Percentiles rank a stretch among this genome's conserved stretches.
Conservation (phyloP, 2,888 invertebrate genomes). For the Spilarctia lutea region DNA sequence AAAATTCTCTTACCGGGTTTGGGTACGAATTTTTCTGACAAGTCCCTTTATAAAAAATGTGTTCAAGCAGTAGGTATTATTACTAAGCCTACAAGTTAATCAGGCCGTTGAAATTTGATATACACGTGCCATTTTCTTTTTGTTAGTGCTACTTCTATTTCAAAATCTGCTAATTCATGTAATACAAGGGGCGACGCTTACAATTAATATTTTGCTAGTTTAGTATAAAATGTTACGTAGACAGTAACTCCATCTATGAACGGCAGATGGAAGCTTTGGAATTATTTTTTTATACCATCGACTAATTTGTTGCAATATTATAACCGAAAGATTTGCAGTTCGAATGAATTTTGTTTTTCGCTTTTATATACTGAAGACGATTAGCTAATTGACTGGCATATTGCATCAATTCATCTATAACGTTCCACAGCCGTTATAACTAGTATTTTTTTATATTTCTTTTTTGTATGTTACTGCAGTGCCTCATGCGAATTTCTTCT, state of each 20-base stretch:
- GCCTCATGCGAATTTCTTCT: no score
- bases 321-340: background rate
- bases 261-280: background rate
- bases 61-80: background rate
- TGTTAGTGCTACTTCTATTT: background rate
- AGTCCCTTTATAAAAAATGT: background rate
- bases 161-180: background rate
- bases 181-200: background rate
- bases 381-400: no score
- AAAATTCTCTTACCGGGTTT: background rate
- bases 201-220: background rate
- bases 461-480: no score
- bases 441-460: no score
- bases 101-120: background rate
- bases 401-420: no score
- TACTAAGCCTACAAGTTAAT: background rate
- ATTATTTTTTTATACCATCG: background rate
- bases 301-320: background rate
- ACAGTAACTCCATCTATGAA: background rate
- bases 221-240: background rate
- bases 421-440: no score
- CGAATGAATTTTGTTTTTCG: no score
- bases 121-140: background rate
- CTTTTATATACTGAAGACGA: no score
- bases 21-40: background rate